Percentiles rank a stretch among this genome's conserved stretches.
Conservation (phyloP, 2,797 vertebrate species). For the Xerus rutilus region DNA sequence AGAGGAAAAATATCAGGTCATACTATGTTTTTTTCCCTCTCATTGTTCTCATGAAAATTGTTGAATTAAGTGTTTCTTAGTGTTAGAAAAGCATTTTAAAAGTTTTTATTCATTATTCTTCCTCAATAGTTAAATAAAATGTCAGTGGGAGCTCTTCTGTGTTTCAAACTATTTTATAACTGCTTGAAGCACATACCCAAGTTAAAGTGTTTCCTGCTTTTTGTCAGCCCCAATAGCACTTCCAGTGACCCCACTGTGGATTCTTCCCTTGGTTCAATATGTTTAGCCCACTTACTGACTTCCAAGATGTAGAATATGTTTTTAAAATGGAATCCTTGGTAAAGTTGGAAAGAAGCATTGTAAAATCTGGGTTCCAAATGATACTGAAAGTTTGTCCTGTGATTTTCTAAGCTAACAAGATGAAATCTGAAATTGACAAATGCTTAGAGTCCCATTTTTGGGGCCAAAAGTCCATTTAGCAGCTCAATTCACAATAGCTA, state of each 20-base stretch:
- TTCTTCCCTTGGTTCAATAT: not conserved
- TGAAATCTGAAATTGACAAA: constrained; percentile 13
- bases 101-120: not conserved
- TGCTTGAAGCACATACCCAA: not conserved
- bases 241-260: not conserved
- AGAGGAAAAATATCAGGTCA: not conserved
- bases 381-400: not conserved
- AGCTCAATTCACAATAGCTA: no score
- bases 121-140: not conserved
- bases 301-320: not conserved
- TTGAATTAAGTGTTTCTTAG: not conserved
- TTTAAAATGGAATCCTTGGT: not conserved
- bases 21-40: not conserved
- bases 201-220: not conserved
- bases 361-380: constrained; percentile 3
- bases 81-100: not conserved
- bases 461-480: not conserved
- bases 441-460: not conserved
- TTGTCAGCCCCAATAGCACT: not conserved
- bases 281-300: not conserved
- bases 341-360: not conserved
- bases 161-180: not conserved
- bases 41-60: not conserved
- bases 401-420: not conserved
- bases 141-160: not conserved